Evolutionary conservation across 2,113 vertebrate genomes (phyloP).

Genomic region (Tenrec ecaudatus): DNA sequence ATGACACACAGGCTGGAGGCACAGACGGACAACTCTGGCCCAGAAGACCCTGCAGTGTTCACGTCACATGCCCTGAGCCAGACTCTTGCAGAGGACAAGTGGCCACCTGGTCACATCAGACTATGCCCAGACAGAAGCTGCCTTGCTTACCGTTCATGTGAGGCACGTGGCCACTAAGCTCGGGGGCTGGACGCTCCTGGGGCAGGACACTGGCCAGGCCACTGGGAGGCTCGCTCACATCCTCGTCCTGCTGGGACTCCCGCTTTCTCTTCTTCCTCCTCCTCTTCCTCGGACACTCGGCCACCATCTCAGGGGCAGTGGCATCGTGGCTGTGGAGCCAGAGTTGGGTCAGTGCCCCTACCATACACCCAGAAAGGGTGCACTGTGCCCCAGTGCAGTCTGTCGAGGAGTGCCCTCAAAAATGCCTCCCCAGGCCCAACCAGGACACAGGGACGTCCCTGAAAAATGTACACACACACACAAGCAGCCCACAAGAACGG

Average conservation of each 20-base stretch:
- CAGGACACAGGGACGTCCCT: no score
- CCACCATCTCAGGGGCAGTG: neutral
- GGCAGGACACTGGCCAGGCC: conserved; percentile 81
- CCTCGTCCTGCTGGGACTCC: neutral
- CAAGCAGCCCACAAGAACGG: no score
- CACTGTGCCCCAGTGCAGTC: no score
- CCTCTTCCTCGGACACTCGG: conserved; percentile 66
- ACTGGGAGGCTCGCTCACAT: conserved; percentile 51
- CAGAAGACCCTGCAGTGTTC: no score
- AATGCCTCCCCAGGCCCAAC: no score
- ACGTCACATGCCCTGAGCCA: no score
- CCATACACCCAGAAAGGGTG: no score
- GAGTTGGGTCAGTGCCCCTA: neutral
- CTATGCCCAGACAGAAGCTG: no score
- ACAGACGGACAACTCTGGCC: no score
- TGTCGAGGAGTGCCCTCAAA: no score
- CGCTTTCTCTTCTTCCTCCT: conserved; percentile 64
- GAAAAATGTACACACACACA: no score
- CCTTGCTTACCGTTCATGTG: neutral
- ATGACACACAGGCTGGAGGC: no score
- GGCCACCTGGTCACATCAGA: neutral
- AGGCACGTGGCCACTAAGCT: rapidly evolving
- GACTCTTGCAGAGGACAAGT: neutral
- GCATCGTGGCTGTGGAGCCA: neutral
- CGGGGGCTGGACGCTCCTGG: neutral